Evolutionary conservation across 2,113 vertebrate genomes (phyloP), one percentile per base, ranked within the genome.

Genomic region (Plecturocebus donacophilus): DNA sequence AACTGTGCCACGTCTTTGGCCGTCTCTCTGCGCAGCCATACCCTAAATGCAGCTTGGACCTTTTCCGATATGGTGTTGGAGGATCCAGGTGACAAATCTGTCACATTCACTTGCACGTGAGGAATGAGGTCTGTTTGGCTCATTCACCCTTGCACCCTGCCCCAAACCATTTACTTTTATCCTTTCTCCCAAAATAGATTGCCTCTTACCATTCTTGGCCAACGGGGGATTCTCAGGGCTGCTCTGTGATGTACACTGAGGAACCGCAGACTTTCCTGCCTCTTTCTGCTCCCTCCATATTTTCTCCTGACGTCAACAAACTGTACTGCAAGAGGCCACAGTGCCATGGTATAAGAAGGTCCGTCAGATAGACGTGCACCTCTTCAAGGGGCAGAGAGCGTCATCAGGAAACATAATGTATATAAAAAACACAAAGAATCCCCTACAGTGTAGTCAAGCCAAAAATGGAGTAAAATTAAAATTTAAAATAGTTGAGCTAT

Each of bases 401-500:
- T 68, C 70, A 13, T 0, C 35, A n/a, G 73, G 80, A 90, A 76
- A 58, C 73, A 68, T 8, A 30, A 42, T 40, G 35, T 38, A 7
- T 27, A 25, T 17, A 56, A 61, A 88, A 66, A 68, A 92, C 32
- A 47, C 12, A 58, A 61, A 45, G 3, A 25, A 12, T 27, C 2
- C 64, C 47, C 32, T 1, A 17, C 80, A 47, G 30, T 30, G 49
- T 1, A 84, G 47, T n/a, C 40, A 40, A 30, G n/a, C 27, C 30
- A 30, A 45, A 87, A 64, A 90, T 49, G 42, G 85, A 54, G 25
- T 66, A 66, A 88, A 47, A 47, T 56, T 54, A 64, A 73, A 64
- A 70, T 77, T 56, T 42, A 54, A 85, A 90, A 58, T 30, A 54
- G 54, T 77, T 70, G 88, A 68, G n/a, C 71, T 92, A 25, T 92